A percentile compares a stretch with the other conserved stretches of the same genome.
phyloP scores from a whole-genome alignment of 2,888 invertebrate species.

The Artemia sinica region DNA sequence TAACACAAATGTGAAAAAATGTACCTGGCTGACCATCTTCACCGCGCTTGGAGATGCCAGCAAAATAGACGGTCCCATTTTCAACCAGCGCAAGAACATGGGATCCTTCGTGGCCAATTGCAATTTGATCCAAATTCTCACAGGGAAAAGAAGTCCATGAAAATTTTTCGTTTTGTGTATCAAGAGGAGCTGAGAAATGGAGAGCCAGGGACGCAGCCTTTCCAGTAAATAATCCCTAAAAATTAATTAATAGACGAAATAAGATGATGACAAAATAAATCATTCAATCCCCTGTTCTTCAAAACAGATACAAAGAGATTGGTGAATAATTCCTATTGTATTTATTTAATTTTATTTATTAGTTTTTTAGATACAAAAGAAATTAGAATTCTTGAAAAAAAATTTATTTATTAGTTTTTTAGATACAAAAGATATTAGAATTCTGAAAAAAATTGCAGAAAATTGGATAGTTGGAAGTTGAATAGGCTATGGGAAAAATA shows the following conservation, averaged over 20 bases:
- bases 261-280: background rate
- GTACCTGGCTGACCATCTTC: slow-evolving; percentile 74
- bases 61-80: slow-evolving; percentile 73
- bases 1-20: slow-evolving; percentile 24
- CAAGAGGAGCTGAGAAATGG: slow-evolving; percentile 35
- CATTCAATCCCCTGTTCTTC: background rate
- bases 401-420: no score
- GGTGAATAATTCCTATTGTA: background rate
- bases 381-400: no score
- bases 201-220: slow-evolving; percentile 70
- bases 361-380: no score
- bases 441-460: no score
- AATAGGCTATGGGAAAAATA: no score
- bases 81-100: slow-evolving; percentile 80
- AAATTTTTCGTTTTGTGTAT: background rate
- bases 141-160: slow-evolving; percentile 34
- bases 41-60: slow-evolving; percentile 69
- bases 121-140: slow-evolving; percentile 54
- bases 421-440: no score
- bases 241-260: no score
- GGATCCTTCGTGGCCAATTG: slow-evolving; percentile 81
- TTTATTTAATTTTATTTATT: background rate
- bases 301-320: background rate
- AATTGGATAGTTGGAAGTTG: no score
- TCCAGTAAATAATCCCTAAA: slow-evolving; percentile 61